Evolutionary conservation across 2,113 vertebrate species (phyloP), one percentile per base, ranked within the genome.

Genomic region (Corythornis cristatus): DNA sequence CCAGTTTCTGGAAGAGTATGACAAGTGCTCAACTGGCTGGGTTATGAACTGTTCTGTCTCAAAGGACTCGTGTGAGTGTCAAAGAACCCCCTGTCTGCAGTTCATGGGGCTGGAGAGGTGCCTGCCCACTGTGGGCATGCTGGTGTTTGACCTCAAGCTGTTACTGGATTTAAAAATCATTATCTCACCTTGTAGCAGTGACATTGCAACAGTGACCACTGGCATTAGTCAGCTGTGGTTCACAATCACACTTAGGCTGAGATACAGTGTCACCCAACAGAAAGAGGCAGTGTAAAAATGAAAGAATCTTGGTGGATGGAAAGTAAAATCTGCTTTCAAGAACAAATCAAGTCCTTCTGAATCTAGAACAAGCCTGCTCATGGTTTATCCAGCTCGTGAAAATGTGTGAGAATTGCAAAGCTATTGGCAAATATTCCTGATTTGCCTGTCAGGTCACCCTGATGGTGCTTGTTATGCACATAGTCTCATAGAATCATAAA

Each of bases 321-420:
- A 93, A 56, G 64, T 61, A 67, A 40, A 71, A 65, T 46, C 58
- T 25, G 35, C 86, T 84, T 71, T 83, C n/a, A 56, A 76, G 58
- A 72, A 53, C 8, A 42, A 12, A n/a, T 15, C 31, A 11, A 60
- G 23, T 57, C 23, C 33, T 60, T 80, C 35, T 81, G n/a, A 54
- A 48, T 72, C 43, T 72, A 51, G 15, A n/a, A 61, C 37, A 72
- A 5, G 10, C 25, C 14, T 65, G 31, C 21, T 71, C 8, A 16
- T 48, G 28, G 11, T 53, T 71, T 75, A 45, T 46, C 17, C 62
- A 14, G 74, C 33, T 53, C 26, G 16, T 43, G 31, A 45, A 74
- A 40, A 33, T 37, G 53, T 1, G 0, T 72, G 48, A 77, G 33
- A 35, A 77, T 37, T 19, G 37, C 70, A 62, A 58, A 88, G 48